Evolutionary conservation across 92 coral and sea anemone species (phyloP), one percentile per base, ranked within the genome.

Genomic region (Porites divaricata): DNA sequence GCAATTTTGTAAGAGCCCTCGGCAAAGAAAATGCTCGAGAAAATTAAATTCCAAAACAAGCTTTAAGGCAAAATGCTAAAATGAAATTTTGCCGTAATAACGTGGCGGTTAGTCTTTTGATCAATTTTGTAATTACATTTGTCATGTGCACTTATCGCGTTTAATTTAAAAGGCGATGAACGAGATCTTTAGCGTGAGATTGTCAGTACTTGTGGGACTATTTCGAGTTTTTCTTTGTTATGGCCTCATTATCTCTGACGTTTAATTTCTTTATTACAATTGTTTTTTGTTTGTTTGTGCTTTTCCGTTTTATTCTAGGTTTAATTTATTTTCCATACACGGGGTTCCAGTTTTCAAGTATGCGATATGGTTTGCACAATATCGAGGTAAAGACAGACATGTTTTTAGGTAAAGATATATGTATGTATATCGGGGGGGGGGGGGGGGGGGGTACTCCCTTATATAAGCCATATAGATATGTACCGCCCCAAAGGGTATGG

Each of bases 1-100:
- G 56, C 62, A 26, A 59, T 76, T 59, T 28, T 11, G 68, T 8
- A 28, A 75, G 50, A 75, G 79, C 79, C 24, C 65, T 15, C 28
- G 65, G 65, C 54, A 74, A 74, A 25, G 41, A 41, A 23, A 53
- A 63, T 17, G 12, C 11, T 17, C 67, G 4, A 71, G 20, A 12
- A 74, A 54, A 52, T 17, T 53, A 4, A 74, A n/a, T 13, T 48
- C 53, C 76, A 21, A 72, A 10, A 20, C 58, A 61, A 21, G 21
- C 67, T 64, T 75, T 28, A 6, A 61, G 80, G 54, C 56, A 26
- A 10, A 54, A 71, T 71, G 20, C 8, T 41, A 6, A 9, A 10
- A 28, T 28, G 52, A 12, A 28, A 28, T 15, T 28, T 28, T 15
- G n/a, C 45, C 35, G 73, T 69, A 61, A 76, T 76, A 35, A 11